Conservation (phyloP, 2,797 vertebrate species). For the Catamblyrhynchus diadema region DNA sequence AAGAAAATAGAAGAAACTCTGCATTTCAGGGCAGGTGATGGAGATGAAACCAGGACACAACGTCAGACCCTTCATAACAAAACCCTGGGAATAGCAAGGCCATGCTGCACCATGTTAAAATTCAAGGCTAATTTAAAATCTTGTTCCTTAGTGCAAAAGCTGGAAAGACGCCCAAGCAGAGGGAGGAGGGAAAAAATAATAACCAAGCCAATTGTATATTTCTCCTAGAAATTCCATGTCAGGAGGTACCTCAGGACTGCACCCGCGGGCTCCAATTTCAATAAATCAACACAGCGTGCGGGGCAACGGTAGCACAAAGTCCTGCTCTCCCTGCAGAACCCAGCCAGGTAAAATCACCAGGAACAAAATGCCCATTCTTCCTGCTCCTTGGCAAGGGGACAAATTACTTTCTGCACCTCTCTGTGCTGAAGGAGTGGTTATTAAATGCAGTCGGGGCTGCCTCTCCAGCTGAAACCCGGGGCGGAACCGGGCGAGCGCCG, state of each 20-base stretch:
- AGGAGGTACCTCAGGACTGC: constrained; percentile 53
- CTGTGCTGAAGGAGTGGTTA: constrained; percentile 40
- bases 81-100: background rate
- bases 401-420: constrained; percentile 65
- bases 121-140: constrained; percentile 47
- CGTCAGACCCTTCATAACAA: background rate
- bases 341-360: constrained; percentile 64
- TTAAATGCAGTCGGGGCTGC: constrained; percentile 42
- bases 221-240: constrained; percentile 74
- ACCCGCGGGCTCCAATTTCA: constrained; percentile 61
- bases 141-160: constrained; percentile 57
- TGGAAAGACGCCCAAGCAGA: constrained; percentile 47
- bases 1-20: background rate
- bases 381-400: constrained; percentile 54
- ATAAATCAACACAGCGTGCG: constrained; percentile 64
- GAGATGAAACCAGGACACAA: background rate
- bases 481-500: background rate
- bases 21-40: background rate
- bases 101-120: background rate
- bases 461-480: constrained; percentile 14
- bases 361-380: constrained; percentile 71
- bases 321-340: constrained; percentile 22
- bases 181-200: constrained; percentile 50
- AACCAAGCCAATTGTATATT: constrained; percentile 67
- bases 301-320: constrained; percentile 53